Conservation (phyloP, 2,113 vertebrate species). For the Grallaria varia region DNA sequence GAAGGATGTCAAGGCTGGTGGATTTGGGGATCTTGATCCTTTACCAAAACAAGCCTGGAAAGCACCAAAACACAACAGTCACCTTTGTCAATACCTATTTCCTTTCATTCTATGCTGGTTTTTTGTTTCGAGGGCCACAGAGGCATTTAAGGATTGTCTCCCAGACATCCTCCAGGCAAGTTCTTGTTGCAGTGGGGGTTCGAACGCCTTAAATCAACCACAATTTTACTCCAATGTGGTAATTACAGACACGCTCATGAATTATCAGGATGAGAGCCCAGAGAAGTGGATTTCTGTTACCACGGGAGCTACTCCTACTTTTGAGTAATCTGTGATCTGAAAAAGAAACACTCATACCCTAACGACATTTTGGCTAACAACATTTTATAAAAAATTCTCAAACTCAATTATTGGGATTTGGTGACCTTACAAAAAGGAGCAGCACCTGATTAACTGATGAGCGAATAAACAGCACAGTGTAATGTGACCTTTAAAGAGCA, state of each 20-base stretch:
- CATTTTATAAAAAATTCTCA: neutral
- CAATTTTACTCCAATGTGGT: neutral
- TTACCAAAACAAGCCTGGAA: neutral
- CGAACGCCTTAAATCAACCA: neutral
- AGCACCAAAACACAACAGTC: neutral
- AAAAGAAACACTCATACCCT: neutral
- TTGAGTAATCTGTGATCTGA: neutral
- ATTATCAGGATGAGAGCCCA: neutral
- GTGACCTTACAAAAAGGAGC: neutral
- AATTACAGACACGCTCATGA: neutral
- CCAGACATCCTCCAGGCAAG: neutral
- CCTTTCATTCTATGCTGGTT: neutral
- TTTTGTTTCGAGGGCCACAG: neutral
- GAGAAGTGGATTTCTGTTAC: neutral
- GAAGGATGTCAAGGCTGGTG: neutral
- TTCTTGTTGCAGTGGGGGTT: neutral
- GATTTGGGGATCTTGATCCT: neutral
- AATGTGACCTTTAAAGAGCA: constrained; percentile 62
- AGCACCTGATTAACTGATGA: constrained; percentile 36
- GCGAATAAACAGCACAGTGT: constrained; percentile 28
- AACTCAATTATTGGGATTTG: neutral
- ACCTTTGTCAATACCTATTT: neutral
- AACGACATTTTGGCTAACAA: neutral
- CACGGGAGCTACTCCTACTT: neutral
- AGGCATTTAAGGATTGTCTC: neutral